Evolutionary conservation across 1,140 invertebrate species (phyloP).

Genomic region (Drosophila kepulauana): DNA sequence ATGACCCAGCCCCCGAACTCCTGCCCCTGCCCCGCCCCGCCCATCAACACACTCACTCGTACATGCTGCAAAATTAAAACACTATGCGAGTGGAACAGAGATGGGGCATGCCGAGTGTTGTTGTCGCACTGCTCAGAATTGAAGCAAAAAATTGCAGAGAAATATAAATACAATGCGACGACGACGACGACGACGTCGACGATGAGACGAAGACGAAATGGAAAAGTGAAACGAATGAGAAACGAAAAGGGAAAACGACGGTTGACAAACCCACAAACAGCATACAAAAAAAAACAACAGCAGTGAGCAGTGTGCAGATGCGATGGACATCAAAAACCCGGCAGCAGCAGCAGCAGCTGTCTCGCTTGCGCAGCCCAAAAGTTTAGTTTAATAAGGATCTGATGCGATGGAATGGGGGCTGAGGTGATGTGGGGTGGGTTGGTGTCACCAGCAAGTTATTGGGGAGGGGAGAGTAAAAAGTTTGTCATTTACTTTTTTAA

Average conservation of each 20-base stretch:
- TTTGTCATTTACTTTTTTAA: slow-evolving; percentile 84
- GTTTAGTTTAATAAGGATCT: slow-evolving; percentile 63
- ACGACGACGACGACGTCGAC: slow-evolving; percentile 43
- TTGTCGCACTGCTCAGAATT: slow-evolving; percentile 70
- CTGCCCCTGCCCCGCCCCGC: not conserved
- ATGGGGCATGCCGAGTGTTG: slow-evolving; percentile 23
- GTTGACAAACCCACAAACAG: slow-evolving; percentile 75
- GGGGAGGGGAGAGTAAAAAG: slow-evolving; percentile 37
- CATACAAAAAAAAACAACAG: slow-evolving; percentile 39
- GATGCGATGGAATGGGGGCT: not conserved
- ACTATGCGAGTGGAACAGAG: slow-evolving; percentile 19
- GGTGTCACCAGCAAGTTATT: no score
- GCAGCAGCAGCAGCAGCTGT: slow-evolving; percentile 43
- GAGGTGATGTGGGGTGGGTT: not conserved
- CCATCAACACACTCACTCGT: not conserved
- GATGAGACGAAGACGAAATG: slow-evolving; percentile 52
- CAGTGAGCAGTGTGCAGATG: slow-evolving; percentile 28
- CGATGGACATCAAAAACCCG: slow-evolving; percentile 29
- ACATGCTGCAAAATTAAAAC: slow-evolving; percentile 31
- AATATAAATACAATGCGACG: slow-evolving; percentile 72
- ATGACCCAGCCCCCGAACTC: not conserved
- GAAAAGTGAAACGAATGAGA: slow-evolving; percentile 75
- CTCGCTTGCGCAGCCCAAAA: slow-evolving; percentile 55
- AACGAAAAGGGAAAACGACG: slow-evolving; percentile 72
- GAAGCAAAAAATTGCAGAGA: slow-evolving; percentile 70